These are phyloP conservation scores for Tillus elongatus DNA, from an alignment of 2,888 invertebrate species.

Conservation along the genomic window DNA sequence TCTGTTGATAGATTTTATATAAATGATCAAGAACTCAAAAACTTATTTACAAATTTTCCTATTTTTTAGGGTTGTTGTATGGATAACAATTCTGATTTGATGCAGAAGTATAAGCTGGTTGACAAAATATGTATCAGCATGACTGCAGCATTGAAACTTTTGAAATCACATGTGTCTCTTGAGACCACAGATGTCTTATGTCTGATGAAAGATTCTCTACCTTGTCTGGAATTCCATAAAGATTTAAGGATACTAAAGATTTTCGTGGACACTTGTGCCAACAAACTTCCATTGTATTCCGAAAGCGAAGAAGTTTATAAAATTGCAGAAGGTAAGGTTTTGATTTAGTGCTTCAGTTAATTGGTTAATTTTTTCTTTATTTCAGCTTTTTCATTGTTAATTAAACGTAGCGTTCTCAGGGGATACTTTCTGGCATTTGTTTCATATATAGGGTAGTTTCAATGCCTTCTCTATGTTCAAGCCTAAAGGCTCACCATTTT, in stretches of 20 bases:
- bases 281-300: slow-evolving; percentile 25
- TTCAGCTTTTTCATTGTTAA: too few species aligned
- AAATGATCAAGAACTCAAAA: too few species aligned
- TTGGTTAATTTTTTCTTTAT: too few species aligned
- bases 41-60: slow-evolving; percentile 10
- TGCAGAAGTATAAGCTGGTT: slow-evolving; percentile 41
- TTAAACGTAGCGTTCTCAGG: too few species aligned
- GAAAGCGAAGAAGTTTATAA: slow-evolving; percentile 21
- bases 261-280: slow-evolving; percentile 31
- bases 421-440: too few species aligned
- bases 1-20: too few species aligned
- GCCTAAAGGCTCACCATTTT: too few species aligned
- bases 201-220: slow-evolving; percentile 47
- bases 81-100: slow-evolving; percentile 32
- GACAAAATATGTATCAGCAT: slow-evolving; percentile 42
- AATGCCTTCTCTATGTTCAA: too few species aligned
- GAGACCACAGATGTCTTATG: slow-evolving; percentile 37
- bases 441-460: too few species aligned
- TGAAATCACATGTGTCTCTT: slow-evolving; percentile 35
- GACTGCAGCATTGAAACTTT: slow-evolving; percentile 40
- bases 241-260: slow-evolving; percentile 45
- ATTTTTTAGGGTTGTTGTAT: slow-evolving; percentile 39
- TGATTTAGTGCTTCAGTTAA: background rate
- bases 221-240: slow-evolving; percentile 51
- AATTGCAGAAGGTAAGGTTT: slow-evolving; percentile 22